These are phyloP conservation scores for Chaetops frenatus DNA, from an alignment of 2,113 vertebrate genomes.

Conservation along the genomic window DNA sequence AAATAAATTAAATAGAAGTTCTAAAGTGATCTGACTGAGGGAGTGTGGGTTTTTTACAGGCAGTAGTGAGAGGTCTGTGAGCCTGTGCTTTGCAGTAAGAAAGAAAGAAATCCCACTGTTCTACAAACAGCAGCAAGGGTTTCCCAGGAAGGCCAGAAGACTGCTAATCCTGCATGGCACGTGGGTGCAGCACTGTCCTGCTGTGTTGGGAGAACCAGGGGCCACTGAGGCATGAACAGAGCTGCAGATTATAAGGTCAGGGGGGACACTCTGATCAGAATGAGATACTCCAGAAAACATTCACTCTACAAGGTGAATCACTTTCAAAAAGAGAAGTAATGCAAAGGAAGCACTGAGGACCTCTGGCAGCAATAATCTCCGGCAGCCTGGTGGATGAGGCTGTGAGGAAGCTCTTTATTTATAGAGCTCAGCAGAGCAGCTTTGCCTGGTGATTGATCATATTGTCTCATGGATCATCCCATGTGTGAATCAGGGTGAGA, in stretches of 20 bases:
- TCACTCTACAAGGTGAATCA: not conserved
- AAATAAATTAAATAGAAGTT: not conserved
- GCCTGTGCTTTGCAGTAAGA: not conserved
- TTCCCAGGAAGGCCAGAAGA: not conserved
- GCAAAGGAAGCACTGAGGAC: not conserved
- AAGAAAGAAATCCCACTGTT: not conserved
- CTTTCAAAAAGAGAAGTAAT: not conserved
- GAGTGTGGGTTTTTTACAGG: not conserved
- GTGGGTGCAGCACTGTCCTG: not conserved
- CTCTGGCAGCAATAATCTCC: not conserved
- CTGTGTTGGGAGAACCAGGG: not conserved
- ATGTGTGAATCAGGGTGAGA: not conserved
- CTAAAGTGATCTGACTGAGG: not conserved
- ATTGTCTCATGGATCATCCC: not conserved
- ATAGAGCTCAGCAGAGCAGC: not conserved
- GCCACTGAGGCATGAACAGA: constrained; percentile 20
- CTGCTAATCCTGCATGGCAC: not conserved
- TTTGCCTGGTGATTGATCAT: not conserved
- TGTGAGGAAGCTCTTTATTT: not conserved
- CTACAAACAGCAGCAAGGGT: not conserved
- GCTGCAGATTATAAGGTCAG: not conserved
- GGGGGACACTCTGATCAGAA: not conserved
- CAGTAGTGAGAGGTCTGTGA: not conserved
- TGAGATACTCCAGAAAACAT: not conserved
- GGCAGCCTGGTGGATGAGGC: not conserved